Base-by-base conservation (phyloP, 2,797 vertebrate genomes). In the Urocyon cinereoargenteus region DNA sequence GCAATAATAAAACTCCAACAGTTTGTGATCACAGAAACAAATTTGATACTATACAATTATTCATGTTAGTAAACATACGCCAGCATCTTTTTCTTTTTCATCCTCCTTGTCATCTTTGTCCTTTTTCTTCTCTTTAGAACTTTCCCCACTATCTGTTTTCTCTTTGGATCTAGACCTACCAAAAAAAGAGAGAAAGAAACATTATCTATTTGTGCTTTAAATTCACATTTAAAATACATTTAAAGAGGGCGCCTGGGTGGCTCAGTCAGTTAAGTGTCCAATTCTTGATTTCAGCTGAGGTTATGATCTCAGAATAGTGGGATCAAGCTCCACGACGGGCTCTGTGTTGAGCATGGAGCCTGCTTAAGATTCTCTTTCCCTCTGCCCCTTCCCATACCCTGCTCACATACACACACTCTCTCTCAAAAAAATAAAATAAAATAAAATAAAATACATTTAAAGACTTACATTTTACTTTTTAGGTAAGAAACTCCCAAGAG, bases 31-130 rank as follows among this genome's bases (percentile, higher is more conserved):
- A 51, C 9, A 89, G 15, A 83, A 86, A 53, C 18, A 90, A 86
- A 5, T 49, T 15, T 45, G 34, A 31, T 40, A 77, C 4, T 31
- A 72, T 13, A 92, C 0, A 15, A 31, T 55, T 89, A 64, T 26
- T 92, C 93, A 89, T 28, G 96, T 97, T 92, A 97, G 36, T 84
- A 95, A 94, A 97, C 98, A 97, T 98, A 98, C 98, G 96, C 99
- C 99, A 97, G 99, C 99, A 98, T 99, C 99, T 96, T 99, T 99
- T 77, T 99, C 99, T 94, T 99, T 99, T 91, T 99, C 99, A 81
- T 99, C 99, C 82, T 99, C 99, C 96, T 99, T 99, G 96, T 99
- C 99, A 24, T 99, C 99, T 98, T 99, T 99, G 87, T 99, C 98
- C 98, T 99, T 99, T 98, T 99, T 99, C 99, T 99, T 99, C 18